These are phyloP conservation scores for Muscidifurax raptorellus DNA, from an alignment of 1,140 invertebrate genomes.

Conservation along the genomic window DNA sequence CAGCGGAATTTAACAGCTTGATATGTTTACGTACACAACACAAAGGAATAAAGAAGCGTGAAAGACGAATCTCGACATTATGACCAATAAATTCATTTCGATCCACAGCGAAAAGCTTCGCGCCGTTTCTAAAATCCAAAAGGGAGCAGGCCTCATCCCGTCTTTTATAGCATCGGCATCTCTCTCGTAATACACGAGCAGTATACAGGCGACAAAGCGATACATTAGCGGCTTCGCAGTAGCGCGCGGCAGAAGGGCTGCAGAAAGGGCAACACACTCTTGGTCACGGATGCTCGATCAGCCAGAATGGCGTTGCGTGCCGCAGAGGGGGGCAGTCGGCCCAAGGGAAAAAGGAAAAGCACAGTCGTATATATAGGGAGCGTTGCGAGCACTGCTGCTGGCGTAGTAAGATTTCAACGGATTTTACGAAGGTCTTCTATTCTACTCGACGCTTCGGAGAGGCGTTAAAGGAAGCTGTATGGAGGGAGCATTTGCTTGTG, in stretches of 20 bases:
- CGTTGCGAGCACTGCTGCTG: neutral
- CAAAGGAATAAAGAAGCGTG: neutral
- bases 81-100: neutral
- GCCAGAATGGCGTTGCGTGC: conserved; percentile 36
- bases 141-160: no score
- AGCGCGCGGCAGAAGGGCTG: conserved; percentile 1
- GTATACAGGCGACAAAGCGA: conserved; percentile 22
- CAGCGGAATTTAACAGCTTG: neutral
- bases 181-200: neutral
- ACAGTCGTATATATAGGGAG: neutral
- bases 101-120: neutral
- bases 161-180: no score
- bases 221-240: conserved; percentile 1
- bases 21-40: neutral
- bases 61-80: neutral
- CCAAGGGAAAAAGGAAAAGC: neutral
- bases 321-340: neutral
- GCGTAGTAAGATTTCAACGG: conserved; percentile 46
- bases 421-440: conserved; percentile 45
- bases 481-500: neutral
- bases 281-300: conserved; percentile 48
- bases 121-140: neutral
- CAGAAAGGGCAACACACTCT: conserved; percentile 38
- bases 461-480: neutral
- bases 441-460: neutral